phyloP scores from a whole-genome alignment of 2,113 vertebrate genomes.

The Procapra przewalskii region DNA sequence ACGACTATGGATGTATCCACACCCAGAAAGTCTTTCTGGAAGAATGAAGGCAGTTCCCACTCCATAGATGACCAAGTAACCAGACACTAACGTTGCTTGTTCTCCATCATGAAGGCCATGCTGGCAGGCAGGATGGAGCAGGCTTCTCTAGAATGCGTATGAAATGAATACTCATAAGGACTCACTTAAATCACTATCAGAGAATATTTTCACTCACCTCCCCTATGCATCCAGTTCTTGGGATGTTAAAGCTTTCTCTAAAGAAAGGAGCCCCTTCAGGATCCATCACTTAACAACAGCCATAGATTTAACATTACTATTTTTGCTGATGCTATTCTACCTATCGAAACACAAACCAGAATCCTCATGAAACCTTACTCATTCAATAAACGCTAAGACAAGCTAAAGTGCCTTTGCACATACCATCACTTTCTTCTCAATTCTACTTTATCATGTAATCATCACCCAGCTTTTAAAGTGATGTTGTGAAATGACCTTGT shows the following conservation, averaged over 20 bases:
- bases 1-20: not conserved
- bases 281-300: not conserved
- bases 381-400: not conserved
- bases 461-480: not conserved
- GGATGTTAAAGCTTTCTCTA: not conserved
- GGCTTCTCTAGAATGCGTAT: not conserved
- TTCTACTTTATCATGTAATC: not conserved
- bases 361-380: not conserved
- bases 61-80: not conserved
- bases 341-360: not conserved
- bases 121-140: not conserved
- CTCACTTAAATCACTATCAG: not conserved
- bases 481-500: not conserved
- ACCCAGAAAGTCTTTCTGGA: not conserved
- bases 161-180: not conserved
- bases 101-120: not conserved
- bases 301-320: not conserved
- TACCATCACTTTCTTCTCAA: not conserved
- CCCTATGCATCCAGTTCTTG: not conserved
- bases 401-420: not conserved
- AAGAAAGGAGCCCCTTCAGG: not conserved
- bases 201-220: not conserved
- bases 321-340: not conserved
- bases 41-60: not conserved
- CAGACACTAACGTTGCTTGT: not conserved